Conservation (phyloP, 1,140 invertebrate genomes). For the Episyrphus balteatus region DNA sequence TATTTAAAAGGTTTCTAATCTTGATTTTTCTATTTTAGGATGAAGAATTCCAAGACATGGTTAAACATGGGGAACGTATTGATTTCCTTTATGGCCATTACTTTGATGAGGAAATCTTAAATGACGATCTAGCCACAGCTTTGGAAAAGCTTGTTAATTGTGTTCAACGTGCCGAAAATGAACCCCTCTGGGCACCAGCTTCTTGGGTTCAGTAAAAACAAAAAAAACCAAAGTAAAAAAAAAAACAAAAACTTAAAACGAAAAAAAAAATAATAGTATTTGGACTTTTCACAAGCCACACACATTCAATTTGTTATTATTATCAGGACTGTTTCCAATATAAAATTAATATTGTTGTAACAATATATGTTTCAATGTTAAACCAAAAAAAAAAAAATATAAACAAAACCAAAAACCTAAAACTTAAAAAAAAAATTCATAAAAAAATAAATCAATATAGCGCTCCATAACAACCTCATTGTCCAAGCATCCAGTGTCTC, state of each 20-base stretch:
- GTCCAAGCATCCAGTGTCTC: too few relatives aligned
- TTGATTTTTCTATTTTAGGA: constrained; percentile 51
- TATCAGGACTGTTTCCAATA: background rate
- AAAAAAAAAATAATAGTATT: background rate
- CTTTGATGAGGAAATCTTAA: constrained; percentile 88
- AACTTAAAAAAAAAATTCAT: constrained; percentile 20
- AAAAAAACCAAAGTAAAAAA: constrained; percentile 1
- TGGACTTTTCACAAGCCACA: background rate
- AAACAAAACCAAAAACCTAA: constrained; percentile 31
- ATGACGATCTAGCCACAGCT: constrained; percentile 76
- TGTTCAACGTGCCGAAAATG: constrained; percentile 77
- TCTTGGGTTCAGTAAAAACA: constrained; percentile 77
- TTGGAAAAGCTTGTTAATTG: constrained; percentile 76
- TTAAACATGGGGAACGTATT: constrained; percentile 77
- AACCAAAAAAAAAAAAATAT: constrained; percentile 5
- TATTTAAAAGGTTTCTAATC: background rate
- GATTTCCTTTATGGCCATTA: constrained; percentile 90
- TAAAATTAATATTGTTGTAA: constrained; percentile 1
- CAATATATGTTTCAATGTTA: background rate
- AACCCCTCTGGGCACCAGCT: constrained; percentile 92
- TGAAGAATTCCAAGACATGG: constrained; percentile 84
- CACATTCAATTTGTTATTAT: background rate
- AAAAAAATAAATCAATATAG: too few relatives aligned
- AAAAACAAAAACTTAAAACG: background rate
- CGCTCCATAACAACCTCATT: too few relatives aligned